Base-by-base conservation (phyloP, 92 coral and sea anemone genomes). In the Bergia puertoricense region DNA sequence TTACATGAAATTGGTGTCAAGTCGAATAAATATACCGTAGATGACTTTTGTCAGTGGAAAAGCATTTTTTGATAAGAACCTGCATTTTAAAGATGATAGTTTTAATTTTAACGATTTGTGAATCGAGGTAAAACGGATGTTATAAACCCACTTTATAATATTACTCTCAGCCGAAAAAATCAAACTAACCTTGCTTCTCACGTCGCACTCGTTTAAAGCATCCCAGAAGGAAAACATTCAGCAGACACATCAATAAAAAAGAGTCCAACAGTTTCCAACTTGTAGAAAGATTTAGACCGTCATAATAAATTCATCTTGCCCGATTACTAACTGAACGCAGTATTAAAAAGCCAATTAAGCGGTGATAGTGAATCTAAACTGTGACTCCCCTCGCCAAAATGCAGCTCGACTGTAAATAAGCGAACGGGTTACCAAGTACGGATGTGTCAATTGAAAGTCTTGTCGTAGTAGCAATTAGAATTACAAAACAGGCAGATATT, bases 401-500 rank as follows among this genome's bases (percentile, higher is more conserved):
- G 42, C 18, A 23, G 66, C 30, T 46, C 59, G 42, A 51, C 82
- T 79, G 39, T 50, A 79, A 79, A 23, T 51, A 79, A 50, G 65
- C n/a, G 66, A 79, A 79, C 44, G 38, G 85, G 71, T 36, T 40
- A 62, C 73, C 56, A 65, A 62, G 44, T 81, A 59, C 74, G 72
- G 46, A 62, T 62, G 48, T 81, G 74, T 81, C 85, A 81, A 59
- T 81, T 81, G 85, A 59, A 62, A 81, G 18, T 39, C 48, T 57
- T 81, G 74, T 39, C 68, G 48, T 57, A 4, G 8, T 44, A 62
- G 15, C 36, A 62, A 81, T 81, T 81, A 59, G 74, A 39, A 57
- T 81, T 40, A 59, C 85, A 81, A 81, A 81, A 57, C 41, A 62
- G 74, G 43, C 48, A 16, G 85, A 81, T 81, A 81, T 81, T 81